These are phyloP conservation scores for Chrysolina oricalcia DNA, from an alignment of 2,888 invertebrate genomes.

Conservation along the genomic window DNA sequence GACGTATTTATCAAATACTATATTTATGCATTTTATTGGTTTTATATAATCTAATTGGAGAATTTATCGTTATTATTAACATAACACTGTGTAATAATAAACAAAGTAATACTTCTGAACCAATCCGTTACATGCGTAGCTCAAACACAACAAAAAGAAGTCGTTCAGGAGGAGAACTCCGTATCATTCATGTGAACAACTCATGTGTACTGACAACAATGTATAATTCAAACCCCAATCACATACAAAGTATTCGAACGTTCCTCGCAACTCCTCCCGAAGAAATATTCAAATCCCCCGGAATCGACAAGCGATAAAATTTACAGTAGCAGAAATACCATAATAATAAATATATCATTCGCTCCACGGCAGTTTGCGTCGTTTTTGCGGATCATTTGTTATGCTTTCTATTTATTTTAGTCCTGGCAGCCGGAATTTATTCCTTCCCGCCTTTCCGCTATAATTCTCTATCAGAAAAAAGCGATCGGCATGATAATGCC, in stretches of 20 bases:
- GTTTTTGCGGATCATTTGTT: constrained; percentile 69
- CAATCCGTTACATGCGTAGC: too few species aligned
- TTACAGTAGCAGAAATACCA: constrained; percentile 63
- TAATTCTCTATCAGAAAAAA: constrained; percentile 66
- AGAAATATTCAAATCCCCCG: constrained; percentile 39
- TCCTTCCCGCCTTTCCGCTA: constrained; percentile 65
- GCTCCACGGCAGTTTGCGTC: constrained; percentile 66
- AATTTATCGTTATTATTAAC: too few species aligned
- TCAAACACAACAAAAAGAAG: too few species aligned
- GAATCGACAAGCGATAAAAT: constrained; percentile 63
- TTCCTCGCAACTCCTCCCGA: constrained; percentile 16
- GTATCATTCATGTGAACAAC: too few species aligned
- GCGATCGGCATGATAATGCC: constrained; percentile 68
- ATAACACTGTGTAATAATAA: too few species aligned
- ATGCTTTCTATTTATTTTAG: constrained; percentile 67
- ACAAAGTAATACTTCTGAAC: too few species aligned
- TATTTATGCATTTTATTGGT: too few species aligned
- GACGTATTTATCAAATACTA: too few species aligned
- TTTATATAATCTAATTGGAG: too few species aligned
- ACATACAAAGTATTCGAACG: background rate
- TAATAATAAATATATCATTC: constrained; percentile 70
- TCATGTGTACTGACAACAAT: background rate
- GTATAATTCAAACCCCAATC: background rate
- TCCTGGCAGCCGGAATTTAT: constrained; percentile 65
- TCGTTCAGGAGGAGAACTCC: too few species aligned